These are phyloP conservation scores for Cotesia typhae DNA, from an alignment of 1,140 invertebrate species.

Conservation along the genomic window DNA sequence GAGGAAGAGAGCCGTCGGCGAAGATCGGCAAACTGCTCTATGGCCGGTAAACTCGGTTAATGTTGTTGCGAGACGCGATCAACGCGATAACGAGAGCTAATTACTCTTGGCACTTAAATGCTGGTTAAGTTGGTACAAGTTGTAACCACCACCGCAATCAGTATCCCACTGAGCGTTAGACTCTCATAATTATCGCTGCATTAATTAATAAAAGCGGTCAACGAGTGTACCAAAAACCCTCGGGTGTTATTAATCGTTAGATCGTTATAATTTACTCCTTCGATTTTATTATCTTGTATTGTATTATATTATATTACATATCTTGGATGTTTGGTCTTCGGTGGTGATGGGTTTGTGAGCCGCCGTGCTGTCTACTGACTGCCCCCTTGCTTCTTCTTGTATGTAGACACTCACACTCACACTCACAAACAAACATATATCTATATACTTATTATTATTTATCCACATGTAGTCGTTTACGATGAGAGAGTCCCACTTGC, in stretches of 20 bases:
- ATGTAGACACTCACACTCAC: conserved; percentile 26
- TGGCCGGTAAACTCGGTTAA: conserved; percentile 11
- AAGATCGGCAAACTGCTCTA: background rate
- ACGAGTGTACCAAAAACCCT: conserved; percentile 5
- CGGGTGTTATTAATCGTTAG: background rate
- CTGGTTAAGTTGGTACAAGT: background rate
- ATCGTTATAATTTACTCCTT: background rate
- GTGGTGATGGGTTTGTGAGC: conserved; percentile 16
- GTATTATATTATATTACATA: too few relatives aligned
- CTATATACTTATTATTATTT: too few relatives aligned
- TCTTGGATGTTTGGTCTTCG: too few relatives aligned
- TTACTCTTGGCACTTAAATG: conserved; percentile 5
- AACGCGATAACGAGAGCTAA: conserved; percentile 12
- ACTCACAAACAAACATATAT: background rate
- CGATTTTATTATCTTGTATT: background rate
- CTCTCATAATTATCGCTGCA: conserved; percentile 7
- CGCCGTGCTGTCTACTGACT: conserved; percentile 63
- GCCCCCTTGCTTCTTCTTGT: conserved; percentile 43
- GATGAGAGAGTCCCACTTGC: background rate
- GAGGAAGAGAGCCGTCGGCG: conserved; percentile 30
- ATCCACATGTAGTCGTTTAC: background rate
- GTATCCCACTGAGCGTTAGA: too few relatives aligned
- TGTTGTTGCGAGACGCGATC: conserved; percentile 14
- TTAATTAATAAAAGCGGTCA: conserved; percentile 26
- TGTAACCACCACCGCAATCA: too few relatives aligned